A percentile compares a stretch with the other conserved stretches of the same genome.
These are phyloP conservation scores for Neodiprion lecontei DNA, from an alignment of 1,140 invertebrate genomes.

Conservation along the genomic window DNA sequence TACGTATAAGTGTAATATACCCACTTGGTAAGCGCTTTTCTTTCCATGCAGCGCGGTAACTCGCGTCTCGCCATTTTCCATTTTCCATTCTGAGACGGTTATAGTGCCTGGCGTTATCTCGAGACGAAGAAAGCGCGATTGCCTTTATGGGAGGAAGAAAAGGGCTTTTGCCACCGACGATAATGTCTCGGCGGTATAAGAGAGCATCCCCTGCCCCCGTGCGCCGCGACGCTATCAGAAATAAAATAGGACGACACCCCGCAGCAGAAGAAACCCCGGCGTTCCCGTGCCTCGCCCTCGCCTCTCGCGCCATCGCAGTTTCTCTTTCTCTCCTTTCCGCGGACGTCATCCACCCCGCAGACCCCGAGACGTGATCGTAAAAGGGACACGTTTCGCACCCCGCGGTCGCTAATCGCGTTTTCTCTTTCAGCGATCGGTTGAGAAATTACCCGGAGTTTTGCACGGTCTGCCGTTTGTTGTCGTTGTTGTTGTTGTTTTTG, in stretches of 20 bases:
- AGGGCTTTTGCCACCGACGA: constrained; percentile 1
- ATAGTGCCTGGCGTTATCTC: not conserved
- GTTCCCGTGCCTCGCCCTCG: too few relatives aligned
- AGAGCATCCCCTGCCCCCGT: not conserved
- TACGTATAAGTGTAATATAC: too few relatives aligned
- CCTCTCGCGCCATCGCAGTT: too few relatives aligned
- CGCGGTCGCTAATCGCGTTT: not conserved
- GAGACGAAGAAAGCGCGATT: constrained; percentile 5
- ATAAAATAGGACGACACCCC: not conserved
- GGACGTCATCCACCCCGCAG: too few relatives aligned
- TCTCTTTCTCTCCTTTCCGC: too few relatives aligned
- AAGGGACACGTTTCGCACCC: too few relatives aligned
- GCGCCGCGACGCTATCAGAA: constrained; percentile 3
- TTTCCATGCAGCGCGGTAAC: too few relatives aligned
- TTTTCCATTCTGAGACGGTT: not conserved
- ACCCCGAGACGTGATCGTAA: too few relatives aligned
- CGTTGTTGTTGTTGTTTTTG: not conserved
- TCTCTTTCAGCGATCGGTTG: too few relatives aligned
- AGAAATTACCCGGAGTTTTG: not conserved
- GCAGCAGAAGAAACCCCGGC: too few relatives aligned
- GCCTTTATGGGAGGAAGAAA: constrained; percentile 5
- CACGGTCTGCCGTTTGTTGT: not conserved
- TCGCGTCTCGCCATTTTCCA: not conserved
- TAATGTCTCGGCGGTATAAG: not conserved
- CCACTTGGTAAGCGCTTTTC: too few relatives aligned